Percentiles rank a stretch among this genome's conserved stretches.
Evolutionary conservation across 2,888 invertebrate species (phyloP).

Genomic region (Eugnorisma glareosa): DNA sequence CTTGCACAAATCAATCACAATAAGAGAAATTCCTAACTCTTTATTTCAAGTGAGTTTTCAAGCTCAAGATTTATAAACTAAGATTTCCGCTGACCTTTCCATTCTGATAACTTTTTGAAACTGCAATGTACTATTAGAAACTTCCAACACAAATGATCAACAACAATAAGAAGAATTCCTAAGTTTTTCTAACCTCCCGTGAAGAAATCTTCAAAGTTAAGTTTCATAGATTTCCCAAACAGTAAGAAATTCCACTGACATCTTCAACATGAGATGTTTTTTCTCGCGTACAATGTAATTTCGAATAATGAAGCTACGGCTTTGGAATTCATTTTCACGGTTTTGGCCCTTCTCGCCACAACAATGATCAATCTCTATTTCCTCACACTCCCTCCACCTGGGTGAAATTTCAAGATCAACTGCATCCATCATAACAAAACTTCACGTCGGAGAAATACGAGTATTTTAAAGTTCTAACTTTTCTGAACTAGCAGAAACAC

Average conservation of each 20-base stretch:
- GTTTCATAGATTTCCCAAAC: not conserved
- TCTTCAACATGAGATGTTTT: not conserved
- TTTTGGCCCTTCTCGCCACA: too few relatives aligned
- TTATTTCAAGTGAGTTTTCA: not conserved
- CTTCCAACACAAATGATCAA: not conserved
- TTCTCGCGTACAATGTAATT: not conserved
- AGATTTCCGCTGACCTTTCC: not conserved
- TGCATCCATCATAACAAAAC: conserved; percentile 14
- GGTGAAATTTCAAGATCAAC: not conserved
- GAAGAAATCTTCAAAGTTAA: not conserved
- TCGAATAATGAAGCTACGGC: not conserved
- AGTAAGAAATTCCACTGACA: not conserved
- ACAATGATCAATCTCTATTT: not conserved
- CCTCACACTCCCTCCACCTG: not conserved
- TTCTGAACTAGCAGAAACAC: conserved; percentile 11
- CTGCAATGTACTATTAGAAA: not conserved
- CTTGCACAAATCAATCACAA: not conserved
- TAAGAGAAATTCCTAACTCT: not conserved
- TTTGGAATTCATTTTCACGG: not conserved
- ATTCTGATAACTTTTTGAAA: not conserved
- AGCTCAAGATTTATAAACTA: not conserved
- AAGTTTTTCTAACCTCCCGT: not conserved
- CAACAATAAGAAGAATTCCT: not conserved
- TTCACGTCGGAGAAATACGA: not conserved
- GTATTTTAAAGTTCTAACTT: not conserved